A percentile compares a stretch with the other conserved stretches of the same genome.
phyloP scores from a whole-genome alignment of 2,888 invertebrate species.

The Phasia obesa region DNA sequence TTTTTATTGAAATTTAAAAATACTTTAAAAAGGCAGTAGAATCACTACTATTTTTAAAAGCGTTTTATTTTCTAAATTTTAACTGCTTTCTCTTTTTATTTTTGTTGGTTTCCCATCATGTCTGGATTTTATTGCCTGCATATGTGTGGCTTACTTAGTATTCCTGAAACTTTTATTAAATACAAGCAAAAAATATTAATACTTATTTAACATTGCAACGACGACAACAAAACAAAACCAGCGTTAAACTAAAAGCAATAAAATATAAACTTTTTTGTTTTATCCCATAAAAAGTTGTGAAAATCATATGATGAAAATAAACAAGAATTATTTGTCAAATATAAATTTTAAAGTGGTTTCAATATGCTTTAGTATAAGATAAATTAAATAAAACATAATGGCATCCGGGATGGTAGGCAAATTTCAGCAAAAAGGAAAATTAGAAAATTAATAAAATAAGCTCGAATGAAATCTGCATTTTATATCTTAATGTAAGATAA shows the following conservation, averaged over 20 bases:
- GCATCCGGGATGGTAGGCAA: no score
- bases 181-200: conserved; percentile 16
- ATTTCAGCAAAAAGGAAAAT: no score
- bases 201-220: conserved; percentile 20
- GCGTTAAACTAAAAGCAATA: conserved; percentile 1
- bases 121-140: not conserved
- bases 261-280: conserved; percentile 5
- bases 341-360: conserved; percentile 2
- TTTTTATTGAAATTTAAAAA: no score
- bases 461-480: no score
- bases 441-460: no score
- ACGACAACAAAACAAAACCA: not conserved
- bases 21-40: not conserved
- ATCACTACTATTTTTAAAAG: not conserved
- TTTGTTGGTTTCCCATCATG: not conserved
- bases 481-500: no score
- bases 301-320: conserved; percentile 38
- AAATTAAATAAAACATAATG: not conserved
- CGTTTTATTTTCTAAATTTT: no score
- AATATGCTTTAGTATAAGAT: not conserved
- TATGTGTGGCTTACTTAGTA: not conserved
- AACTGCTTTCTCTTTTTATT: no score
- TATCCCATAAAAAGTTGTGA: conserved; percentile 19
- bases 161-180: not conserved
- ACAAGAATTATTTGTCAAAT: conserved; percentile 45